Evolutionary conservation across 2,113 vertebrate genomes (phyloP), one percentile per base, ranked within the genome.

Genomic region (Microtus montanus): DNA sequence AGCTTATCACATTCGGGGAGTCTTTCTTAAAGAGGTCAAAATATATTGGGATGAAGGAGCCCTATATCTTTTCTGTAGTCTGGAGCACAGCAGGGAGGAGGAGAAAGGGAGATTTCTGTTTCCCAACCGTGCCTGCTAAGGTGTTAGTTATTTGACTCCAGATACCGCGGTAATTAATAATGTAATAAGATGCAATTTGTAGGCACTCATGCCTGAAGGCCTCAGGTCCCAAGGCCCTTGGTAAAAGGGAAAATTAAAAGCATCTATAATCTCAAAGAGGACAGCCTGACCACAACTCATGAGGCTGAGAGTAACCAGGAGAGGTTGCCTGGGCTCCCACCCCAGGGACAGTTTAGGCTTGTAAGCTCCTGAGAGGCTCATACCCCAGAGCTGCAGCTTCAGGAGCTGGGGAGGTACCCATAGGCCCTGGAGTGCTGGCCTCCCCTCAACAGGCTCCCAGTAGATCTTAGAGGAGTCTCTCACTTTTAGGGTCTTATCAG

Each of bases 141-240:
- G 79, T 73, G 35, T 84, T 89, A 80, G 86, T 96, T 95, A 82
- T 95, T 94, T 95, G 96, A 96, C 91, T 95, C 92, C 87, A 95
- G 91, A 95, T 93, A 96, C 93, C 79, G 70, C 0, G 3, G 73
- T 91, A 96, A 96, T 97, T 97, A 97, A 97, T 97, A 97, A 96
- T 92, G 97, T 94, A 95, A 96, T 95, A 97, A 90, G 92, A 89
- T 95, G 96, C 88, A 94, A 97, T 97, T 97, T 96, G 95, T 95
- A 93, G 96, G 93, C 93, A 93, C 90, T 96, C 90, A 75, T 75
- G 95, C 94, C 92, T 94, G 90, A 96, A 96, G 94, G 94, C 92
- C 88, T 93, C 70, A 20, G 54, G 93, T 94, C 94, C 96, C 90
- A 82, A 94, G 91, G 95, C 92, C 93, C 77, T 96, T 71, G 75